Base-by-base conservation (phyloP, 2,888 invertebrate genomes). In the Drosophila parthenogenetica region DNA sequence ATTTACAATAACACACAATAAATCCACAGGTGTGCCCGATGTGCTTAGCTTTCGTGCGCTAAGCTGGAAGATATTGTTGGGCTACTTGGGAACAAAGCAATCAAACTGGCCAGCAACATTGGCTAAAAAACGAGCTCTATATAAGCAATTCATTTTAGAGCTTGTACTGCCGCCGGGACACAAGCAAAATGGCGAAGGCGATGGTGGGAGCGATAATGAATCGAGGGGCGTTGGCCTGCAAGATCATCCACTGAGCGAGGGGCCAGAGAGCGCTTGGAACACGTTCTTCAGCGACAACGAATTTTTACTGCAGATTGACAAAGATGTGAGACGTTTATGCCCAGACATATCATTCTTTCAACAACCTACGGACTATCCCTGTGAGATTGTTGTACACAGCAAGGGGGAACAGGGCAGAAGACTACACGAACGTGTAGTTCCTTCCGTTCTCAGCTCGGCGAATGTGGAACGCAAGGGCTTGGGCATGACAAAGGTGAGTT, bases 331-430 rank as follows among this genome's bases (percentile, higher is more conserved):
- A 77, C 94, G 99, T 57, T 93, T 99, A 2, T 98, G 98, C 90
- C 99, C 99, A 11, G 99, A 99, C 91, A 97, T 98, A 91, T 98
- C 98, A 58, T 99, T 99, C 93, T 99, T 99, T 92, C 99, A 99
- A 93, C 96, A 94, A 54, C 96, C 98, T 13, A 98, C 98, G 0
- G 97, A 97, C 73, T 98, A 95, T 92, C 99, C 99, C 0, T 97
- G 97, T 90, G 93, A 94, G 59, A 95, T 95, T 93, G 94, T 95
- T 57, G 96, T 97, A 0, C 95, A 96, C 91, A 96, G 96, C 81
- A 95, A 95, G 86, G 96, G 96, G 2, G 94, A 95, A 32, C 97
- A 87, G 16, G 88, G 82, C 8, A 58, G 97, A 89, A 94, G 98
- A 67, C 93, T 99, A 40, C 97, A 98, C 87, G 96, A 96, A 77